These are phyloP conservation scores for Dromaius novaehollandiae DNA, from an alignment of 2,113 vertebrate species.

Conservation along the genomic window DNA sequence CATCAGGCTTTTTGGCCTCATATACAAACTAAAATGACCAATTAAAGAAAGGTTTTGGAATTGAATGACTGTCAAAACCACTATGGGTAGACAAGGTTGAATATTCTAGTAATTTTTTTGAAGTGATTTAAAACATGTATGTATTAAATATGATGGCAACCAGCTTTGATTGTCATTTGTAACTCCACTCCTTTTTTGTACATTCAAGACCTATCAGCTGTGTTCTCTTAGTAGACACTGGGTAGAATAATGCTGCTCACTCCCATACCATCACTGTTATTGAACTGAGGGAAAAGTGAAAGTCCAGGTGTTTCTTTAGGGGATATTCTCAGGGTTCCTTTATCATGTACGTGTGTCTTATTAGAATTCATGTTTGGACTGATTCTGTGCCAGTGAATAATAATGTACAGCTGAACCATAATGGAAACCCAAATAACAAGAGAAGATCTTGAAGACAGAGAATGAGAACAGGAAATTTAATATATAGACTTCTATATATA, in stretches of 20 bases:
- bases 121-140: background rate
- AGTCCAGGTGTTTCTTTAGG: background rate
- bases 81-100: background rate
- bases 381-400: constrained; percentile 30
- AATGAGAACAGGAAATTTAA: constrained; percentile 27
- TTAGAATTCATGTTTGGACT: background rate
- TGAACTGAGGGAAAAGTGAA: background rate
- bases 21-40: background rate
- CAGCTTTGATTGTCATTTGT: background rate
- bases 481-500: constrained; percentile 67
- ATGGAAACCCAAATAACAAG: constrained; percentile 10
- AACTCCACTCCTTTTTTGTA: background rate
- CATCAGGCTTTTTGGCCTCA: background rate
- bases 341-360: background rate
- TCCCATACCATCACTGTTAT: background rate
- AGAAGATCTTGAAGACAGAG: background rate
- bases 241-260: background rate
- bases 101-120: background rate
- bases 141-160: background rate
- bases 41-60: background rate
- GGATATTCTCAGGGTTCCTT: background rate
- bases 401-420: background rate
- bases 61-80: background rate
- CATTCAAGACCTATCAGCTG: background rate
- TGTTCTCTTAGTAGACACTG: background rate